phyloP scores from a whole-genome alignment of 1,140 invertebrate species.

The Campodea augens region DNA sequence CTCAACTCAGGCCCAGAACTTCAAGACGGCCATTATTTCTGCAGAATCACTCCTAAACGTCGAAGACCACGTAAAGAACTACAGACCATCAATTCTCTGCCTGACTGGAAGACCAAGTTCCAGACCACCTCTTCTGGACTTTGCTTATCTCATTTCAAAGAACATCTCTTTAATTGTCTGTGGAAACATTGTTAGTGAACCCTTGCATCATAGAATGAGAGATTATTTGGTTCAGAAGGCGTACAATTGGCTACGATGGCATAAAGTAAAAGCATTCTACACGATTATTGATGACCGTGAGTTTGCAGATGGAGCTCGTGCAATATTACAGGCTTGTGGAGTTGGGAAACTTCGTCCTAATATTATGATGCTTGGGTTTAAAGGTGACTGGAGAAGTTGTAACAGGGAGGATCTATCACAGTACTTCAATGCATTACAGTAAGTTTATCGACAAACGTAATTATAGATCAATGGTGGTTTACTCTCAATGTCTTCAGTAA shows the following conservation, averaged over 20 bases:
- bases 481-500: slow-evolving; percentile 1
- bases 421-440: slow-evolving; percentile 91
- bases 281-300: slow-evolving; percentile 51
- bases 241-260: slow-evolving; percentile 48
- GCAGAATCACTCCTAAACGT: slow-evolving; percentile 58
- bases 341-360: slow-evolving; percentile 86
- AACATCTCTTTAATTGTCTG: slow-evolving; percentile 78
- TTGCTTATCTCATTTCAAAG: slow-evolving; percentile 80
- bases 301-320: slow-evolving; percentile 59
- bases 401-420: slow-evolving; percentile 48
- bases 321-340: slow-evolving; percentile 57
- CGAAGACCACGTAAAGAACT: slow-evolving; percentile 92
- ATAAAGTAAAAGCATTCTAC: slow-evolving; percentile 77
- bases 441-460: slow-evolving; percentile 24
- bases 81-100: slow-evolving; percentile 76
- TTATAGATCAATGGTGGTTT: not conserved
- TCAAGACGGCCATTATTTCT: slow-evolving; percentile 73
- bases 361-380: slow-evolving; percentile 85
- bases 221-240: slow-evolving; percentile 36
- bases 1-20: slow-evolving; percentile 87
- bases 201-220: slow-evolving; percentile 42
- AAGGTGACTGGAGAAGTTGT: slow-evolving; percentile 64
- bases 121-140: slow-evolving; percentile 69
- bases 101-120: slow-evolving; percentile 60
- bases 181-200: slow-evolving; percentile 51